Base-by-base conservation (phyloP, 2,113 vertebrate species). In the Labrus mixtus region DNA sequence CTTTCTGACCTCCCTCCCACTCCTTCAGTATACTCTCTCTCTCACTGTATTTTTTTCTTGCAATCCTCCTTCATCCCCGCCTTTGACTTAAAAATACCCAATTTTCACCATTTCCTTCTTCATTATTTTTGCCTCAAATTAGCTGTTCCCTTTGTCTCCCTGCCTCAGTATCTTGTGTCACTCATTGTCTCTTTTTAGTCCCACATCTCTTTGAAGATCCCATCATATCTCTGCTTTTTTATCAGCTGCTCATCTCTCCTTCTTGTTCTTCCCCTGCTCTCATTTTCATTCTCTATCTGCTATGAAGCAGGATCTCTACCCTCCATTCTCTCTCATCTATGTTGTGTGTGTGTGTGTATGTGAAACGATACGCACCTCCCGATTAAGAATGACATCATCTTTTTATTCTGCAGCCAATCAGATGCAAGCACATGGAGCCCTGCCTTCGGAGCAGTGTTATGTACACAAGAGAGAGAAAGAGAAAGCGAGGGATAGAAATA, bases 341-440 rank as follows among this genome's bases (percentile, higher is more conserved):
- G 91, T 33, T 45, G 10, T 73, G 62, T 50, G 63, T 56, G 82
- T 68, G 72, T 69, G 80, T 70, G 80, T 61, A 29, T 73, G 74
- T n/a, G 66, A 67, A 61, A 62, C 19, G 15, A 74, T 70, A 83
- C 50, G 45, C 85, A 70, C 85, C 82, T 71, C 82, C 83, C 54
- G 16, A 73, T 68, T 78, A 74, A 57, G 73, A 72, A 93, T 93
- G 92, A 93, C 92, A 92, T 93, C 92, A 93, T 91, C 86, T 57
- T 85, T 93, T 90, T 70, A 65, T 15, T 62, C 29, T 0, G 46
- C 85, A 77, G 83, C 92, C 92, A 92, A 93, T 92, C 79, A 13
- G 78, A 68, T 10, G 76, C 78, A 65, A 92, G 92, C 92, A 92
- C 92, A 93, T 93, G 92, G 90, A 91, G 86, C 81, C 78, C 78